Evolutionary conservation across 2,797 vertebrate genomes (phyloP), one percentile per base, ranked within the genome.

Genomic region (Sparidentex hasta): DNA sequence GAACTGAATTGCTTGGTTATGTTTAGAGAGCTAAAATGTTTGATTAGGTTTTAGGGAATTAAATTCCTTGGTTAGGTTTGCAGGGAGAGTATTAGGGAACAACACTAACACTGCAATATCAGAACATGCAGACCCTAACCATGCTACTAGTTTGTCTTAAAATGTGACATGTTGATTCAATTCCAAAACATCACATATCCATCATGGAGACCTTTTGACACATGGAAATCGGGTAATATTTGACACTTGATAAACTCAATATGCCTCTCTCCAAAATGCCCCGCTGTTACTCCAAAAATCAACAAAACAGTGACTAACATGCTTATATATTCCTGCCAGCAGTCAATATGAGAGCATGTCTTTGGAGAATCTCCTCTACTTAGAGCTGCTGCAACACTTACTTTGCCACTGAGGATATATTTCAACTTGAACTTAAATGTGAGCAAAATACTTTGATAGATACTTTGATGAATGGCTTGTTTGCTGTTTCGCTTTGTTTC

Each of bases 381-480:
- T 41, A 5, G 3, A 71, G 57, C 48, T 25, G 6, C 5, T 50
- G 54, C 62, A 67, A 29, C n/a, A 21, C 23, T 25, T 33, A 72
- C 47, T 21, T 47, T 51, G 14, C 13, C 43, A 11, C 20, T 12
- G 64, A 61, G 44, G 29, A 76, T 63, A 59, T 27, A 47, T 62
- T 74, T 76, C 4, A 48, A 41, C n/a, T 71, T 65, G 46, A 65
- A 48, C n/a, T 71, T 66, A n/a, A n/a, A n/a, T n/a, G n/a, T n/a
- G n/a, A n/a, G n/a, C n/a, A n/a, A n/a, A n/a, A n/a, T n/a, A n/a
- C n/a, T n/a, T n/a, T n/a, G n/a, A n/a, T n/a, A n/a, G n/a, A n/a
- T n/a, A n/a, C 67, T 78, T 41, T 91, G 81, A 87, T 86, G 78
- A 83, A 84, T 46, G 14, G 56, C 61, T 76, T 75, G 70, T n/a